Conservation (phyloP, 2,113 vertebrate species). For the Oceanites oceanicus region DNA sequence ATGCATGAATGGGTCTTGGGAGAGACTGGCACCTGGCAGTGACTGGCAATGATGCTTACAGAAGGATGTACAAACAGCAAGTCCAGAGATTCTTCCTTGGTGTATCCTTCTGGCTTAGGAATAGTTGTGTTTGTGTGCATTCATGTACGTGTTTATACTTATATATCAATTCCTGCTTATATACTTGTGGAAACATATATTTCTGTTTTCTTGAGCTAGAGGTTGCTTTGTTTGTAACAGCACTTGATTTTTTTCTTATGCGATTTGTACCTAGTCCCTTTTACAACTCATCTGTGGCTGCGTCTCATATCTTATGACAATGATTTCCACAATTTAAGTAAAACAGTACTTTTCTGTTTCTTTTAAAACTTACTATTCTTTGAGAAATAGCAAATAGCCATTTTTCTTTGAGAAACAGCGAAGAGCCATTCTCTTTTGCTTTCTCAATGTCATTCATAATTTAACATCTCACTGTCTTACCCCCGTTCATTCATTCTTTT, state of each 20-base stretch:
- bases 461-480: not conserved
- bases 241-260: not conserved
- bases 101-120: not conserved
- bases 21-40: not conserved
- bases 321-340: not conserved
- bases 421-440: not conserved
- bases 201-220: not conserved
- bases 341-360: not conserved
- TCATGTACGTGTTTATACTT: not conserved
- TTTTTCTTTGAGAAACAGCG: not conserved
- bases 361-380: not conserved
- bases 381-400: not conserved
- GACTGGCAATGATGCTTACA: not conserved
- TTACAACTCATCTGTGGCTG: not conserved
- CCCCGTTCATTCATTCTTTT: not conserved
- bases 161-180: not conserved
- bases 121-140: not conserved
- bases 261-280: not conserved
- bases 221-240: not conserved
- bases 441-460: not conserved
- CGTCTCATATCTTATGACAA: not conserved
- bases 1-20: not conserved
- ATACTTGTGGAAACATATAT: not conserved
- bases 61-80: not conserved
- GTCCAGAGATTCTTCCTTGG: not conserved